Evolutionary conservation across 2,888 invertebrate genomes (phyloP).

Genomic region (Euzophera pinguis): DNA sequence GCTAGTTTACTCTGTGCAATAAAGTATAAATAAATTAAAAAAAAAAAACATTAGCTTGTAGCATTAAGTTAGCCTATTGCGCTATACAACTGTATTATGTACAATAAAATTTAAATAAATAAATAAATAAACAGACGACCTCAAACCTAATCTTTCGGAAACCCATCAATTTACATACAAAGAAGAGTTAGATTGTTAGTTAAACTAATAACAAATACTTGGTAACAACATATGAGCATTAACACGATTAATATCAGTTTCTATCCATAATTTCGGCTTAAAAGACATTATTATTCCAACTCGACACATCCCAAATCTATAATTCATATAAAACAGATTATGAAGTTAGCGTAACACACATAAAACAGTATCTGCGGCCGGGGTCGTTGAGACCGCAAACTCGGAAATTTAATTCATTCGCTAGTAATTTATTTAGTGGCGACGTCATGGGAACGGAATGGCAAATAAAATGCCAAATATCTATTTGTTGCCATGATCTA

Average conservation of each 20-base stretch:
- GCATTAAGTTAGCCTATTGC: too few relatives aligned
- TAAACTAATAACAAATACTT: too few relatives aligned
- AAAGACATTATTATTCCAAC: background rate
- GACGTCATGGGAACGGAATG: slow-evolving; percentile 19
- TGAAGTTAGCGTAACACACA: slow-evolving; percentile 13
- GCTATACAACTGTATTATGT: too few relatives aligned
- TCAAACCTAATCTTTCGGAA: too few relatives aligned
- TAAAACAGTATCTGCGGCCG: slow-evolving; percentile 11
- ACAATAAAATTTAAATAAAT: too few relatives aligned
- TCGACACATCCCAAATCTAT: background rate
- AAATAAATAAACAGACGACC: too few relatives aligned
- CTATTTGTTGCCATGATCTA: slow-evolving; percentile 15
- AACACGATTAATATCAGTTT: background rate
- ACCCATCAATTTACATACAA: too few relatives aligned
- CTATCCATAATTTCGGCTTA: background rate
- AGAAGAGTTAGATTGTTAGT: too few relatives aligned
- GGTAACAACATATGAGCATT: too few relatives aligned
- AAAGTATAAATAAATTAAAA: too few relatives aligned
- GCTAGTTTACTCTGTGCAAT: too few relatives aligned
- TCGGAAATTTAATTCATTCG: slow-evolving; percentile 35
- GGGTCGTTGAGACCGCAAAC: slow-evolving; percentile 19
- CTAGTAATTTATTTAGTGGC: slow-evolving; percentile 37
- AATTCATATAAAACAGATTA: slow-evolving; percentile 3
- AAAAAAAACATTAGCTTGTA: too few relatives aligned
- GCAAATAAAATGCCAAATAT: slow-evolving; percentile 26